These are phyloP conservation scores for Alloplasta piceator DNA, from an alignment of 2,888 invertebrate species.

Conservation along the genomic window DNA sequence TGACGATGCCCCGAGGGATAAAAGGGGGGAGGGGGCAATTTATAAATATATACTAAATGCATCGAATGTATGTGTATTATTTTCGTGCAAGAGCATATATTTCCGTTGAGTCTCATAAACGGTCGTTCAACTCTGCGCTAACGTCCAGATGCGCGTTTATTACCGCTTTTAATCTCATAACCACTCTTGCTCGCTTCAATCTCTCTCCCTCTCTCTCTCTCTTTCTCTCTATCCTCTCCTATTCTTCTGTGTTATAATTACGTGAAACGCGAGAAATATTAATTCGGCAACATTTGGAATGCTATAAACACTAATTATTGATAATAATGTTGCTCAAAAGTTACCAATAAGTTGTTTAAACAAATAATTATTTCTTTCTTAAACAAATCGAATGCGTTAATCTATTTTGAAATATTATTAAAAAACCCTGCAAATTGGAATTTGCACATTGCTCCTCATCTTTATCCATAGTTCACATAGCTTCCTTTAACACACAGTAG, in stretches of 20 bases:
- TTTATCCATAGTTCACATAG: too few species aligned
- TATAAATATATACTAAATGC: not conserved
- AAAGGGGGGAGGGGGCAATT: constrained; percentile 21
- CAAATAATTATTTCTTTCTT: too few species aligned
- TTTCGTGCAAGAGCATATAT: constrained; percentile 25
- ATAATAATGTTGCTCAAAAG: too few species aligned
- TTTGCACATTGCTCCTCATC: too few species aligned
- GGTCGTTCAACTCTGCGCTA: constrained; percentile 58
- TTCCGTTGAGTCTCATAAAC: constrained; percentile 55
- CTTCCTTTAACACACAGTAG: too few species aligned
- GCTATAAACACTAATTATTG: too few species aligned
- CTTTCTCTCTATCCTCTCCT: not conserved
- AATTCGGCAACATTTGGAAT: too few species aligned
- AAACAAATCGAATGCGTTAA: too few species aligned
- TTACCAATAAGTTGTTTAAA: too few species aligned
- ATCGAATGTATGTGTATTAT: not conserved
- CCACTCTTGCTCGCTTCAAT: not conserved
- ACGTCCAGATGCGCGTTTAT: constrained; percentile 20
- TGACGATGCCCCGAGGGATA: constrained; percentile 23
- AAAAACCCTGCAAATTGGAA: too few species aligned
- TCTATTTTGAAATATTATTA: too few species aligned
- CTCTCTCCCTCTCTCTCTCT: constrained; percentile 28
- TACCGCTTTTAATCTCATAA: constrained; percentile 56
- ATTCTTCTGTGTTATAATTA: constrained; percentile 44
- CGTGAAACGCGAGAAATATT: constrained; percentile 42